These are phyloP conservation scores for Papilio xuthus DNA, from an alignment of 1,140 invertebrate species.

Conservation along the genomic window DNA sequence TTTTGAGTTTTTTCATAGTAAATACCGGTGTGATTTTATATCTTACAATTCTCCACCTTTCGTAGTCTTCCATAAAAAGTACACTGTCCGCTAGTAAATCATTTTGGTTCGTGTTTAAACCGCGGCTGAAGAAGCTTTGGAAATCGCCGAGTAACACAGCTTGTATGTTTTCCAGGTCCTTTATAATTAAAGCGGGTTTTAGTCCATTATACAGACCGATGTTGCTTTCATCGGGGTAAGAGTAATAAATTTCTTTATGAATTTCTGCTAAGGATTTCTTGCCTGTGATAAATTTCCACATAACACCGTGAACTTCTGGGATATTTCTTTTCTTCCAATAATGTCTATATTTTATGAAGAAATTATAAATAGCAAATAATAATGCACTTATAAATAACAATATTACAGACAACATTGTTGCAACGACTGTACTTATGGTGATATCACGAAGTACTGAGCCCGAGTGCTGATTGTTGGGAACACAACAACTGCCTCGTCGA, in stretches of 20 bases:
- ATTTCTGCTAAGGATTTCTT: constrained; percentile 51
- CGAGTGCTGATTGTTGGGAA: background rate
- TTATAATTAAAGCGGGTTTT: constrained; percentile 51
- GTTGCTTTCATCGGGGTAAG: constrained; percentile 43
- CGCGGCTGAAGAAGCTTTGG: constrained; percentile 69
- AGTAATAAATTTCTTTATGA: constrained; percentile 51
- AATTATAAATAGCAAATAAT: constrained; percentile 38
- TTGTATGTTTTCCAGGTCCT: constrained; percentile 80
- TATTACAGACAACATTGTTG: constrained; percentile 24
- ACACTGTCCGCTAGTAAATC: constrained; percentile 70
- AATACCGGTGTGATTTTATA: constrained; percentile 68
- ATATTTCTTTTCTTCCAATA: constrained; percentile 58
- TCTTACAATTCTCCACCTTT: constrained; percentile 70
- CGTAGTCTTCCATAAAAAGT: constrained; percentile 65
- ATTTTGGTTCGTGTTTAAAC: constrained; percentile 55
- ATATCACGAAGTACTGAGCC: background rate
- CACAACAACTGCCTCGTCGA: background rate
- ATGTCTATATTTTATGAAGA: constrained; percentile 41
- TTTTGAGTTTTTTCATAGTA: constrained; percentile 74
- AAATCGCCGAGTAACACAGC: constrained; percentile 80
- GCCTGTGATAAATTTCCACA: constrained; percentile 47
- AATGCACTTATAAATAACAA: constrained; percentile 39
- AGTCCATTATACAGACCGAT: constrained; percentile 47
- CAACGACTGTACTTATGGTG: background rate
- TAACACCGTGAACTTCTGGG: constrained; percentile 44